A percentile compares a stretch with the other conserved stretches of the same genome.
phyloP scores from a whole-genome alignment of 2,888 invertebrate species.

The Protonemura montana region DNA sequence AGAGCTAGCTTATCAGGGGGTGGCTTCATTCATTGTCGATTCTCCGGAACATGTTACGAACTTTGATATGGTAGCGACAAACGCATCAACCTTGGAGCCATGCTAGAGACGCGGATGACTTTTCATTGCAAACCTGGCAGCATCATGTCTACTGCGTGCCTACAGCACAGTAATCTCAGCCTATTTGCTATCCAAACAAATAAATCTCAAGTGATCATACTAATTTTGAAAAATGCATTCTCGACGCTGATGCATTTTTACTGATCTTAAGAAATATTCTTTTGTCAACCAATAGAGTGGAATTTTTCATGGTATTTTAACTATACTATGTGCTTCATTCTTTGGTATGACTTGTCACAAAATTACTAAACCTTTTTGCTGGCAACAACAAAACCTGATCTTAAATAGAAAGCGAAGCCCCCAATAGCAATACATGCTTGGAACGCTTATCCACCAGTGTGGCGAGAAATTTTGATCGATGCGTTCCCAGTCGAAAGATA shows the following conservation, averaged over 20 bases:
- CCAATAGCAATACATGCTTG: background rate
- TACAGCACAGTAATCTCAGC: background rate
- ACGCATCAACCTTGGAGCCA: background rate
- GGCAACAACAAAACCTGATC: background rate
- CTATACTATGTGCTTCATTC: background rate
- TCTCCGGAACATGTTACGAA: background rate
- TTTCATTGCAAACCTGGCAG: too few species aligned
- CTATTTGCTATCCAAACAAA: background rate
- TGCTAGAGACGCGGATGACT: too few species aligned
- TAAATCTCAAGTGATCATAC: background rate
- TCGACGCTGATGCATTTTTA: background rate
- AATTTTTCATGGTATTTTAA: background rate
- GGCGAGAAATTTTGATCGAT: background rate
- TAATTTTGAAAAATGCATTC: background rate
- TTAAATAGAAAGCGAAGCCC: background rate
- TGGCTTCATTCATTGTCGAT: background rate
- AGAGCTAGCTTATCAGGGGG: background rate
- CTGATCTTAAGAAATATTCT: background rate
- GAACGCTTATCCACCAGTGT: background rate
- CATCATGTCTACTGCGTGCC: too few species aligned
- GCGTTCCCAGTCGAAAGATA: background rate
- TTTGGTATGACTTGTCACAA: background rate
- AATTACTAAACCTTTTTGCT: background rate
- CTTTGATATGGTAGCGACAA: background rate
- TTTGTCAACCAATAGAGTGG: background rate